Conservation (phyloP, 2,888 invertebrate species). For the Eucera pruinosa region DNA sequence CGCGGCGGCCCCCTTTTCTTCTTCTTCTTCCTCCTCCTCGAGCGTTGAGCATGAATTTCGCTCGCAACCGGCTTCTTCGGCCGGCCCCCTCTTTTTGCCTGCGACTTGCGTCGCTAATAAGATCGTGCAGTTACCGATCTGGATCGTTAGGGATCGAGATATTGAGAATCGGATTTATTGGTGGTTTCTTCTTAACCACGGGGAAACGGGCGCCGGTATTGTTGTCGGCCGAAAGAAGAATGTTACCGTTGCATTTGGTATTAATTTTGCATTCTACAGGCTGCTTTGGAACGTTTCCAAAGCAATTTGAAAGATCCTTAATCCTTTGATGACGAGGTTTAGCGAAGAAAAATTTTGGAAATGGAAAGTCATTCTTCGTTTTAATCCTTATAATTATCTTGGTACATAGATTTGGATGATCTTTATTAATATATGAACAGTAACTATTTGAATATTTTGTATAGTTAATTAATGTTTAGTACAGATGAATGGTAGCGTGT, state of each 20-base stretch:
- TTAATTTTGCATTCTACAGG: not conserved
- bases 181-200: constrained; percentile 43
- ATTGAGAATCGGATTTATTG: constrained; percentile 62
- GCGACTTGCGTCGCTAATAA: constrained; percentile 62
- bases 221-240: not conserved
- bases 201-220: constrained; percentile 16
- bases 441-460: too few relatives aligned
- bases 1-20: constrained; percentile 63
- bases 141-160: constrained; percentile 61
- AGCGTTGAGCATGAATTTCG: constrained; percentile 69
- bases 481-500: too few relatives aligned
- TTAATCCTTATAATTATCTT: not conserved
- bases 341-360: too few relatives aligned
- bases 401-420: too few relatives aligned
- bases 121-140: constrained; percentile 63
- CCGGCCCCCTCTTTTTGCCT: constrained; percentile 49
- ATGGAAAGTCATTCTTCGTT: too few relatives aligned
- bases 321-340: too few relatives aligned
- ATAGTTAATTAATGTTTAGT: too few relatives aligned
- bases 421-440: too few relatives aligned
- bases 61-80: constrained; percentile 58
- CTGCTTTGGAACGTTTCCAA: not conserved
- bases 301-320: not conserved
- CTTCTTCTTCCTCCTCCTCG: constrained; percentile 41
- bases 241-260: not conserved